Conservation (phyloP, 1,140 invertebrate species). For the Coptotermes formosanus region DNA sequence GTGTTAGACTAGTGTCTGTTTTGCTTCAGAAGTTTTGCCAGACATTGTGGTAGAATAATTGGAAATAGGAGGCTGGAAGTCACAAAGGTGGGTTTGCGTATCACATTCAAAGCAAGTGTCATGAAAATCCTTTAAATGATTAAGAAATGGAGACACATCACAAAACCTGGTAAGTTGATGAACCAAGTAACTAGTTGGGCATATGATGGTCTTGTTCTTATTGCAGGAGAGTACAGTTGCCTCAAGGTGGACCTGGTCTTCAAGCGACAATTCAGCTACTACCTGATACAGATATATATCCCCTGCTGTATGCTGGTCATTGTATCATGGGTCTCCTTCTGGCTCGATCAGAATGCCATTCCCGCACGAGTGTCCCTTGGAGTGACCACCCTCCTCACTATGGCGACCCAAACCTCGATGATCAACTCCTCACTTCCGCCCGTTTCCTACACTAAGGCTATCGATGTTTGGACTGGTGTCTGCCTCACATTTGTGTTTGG, state of each 20-base stretch:
- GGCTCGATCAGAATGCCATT: conserved; percentile 95
- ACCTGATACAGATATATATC: conserved; percentile 96
- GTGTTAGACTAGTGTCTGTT: too few species aligned
- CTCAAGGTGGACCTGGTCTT: conserved; percentile 92
- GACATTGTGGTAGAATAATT: too few species aligned
- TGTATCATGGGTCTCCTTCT: conserved; percentile 96
- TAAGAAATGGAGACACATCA: neutral
- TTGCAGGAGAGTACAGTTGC: conserved; percentile 93
- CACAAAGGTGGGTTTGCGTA: too few species aligned
- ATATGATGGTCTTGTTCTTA: conserved; percentile 39
- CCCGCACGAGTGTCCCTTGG: conserved; percentile 92
- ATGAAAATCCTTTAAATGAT: neutral
- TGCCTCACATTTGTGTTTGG: conserved; percentile 97
- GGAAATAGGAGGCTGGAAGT: too few species aligned
- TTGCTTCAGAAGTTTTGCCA: too few species aligned
- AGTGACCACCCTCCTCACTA: conserved; percentile 92
- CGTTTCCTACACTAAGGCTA: conserved; percentile 95
- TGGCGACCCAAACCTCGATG: conserved; percentile 91
- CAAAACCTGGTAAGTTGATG: neutral
- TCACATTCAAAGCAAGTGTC: too few species aligned
- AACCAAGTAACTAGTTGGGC: neutral
- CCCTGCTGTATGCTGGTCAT: conserved; percentile 96
- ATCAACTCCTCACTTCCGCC: conserved; percentile 96
- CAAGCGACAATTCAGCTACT: conserved; percentile 97
- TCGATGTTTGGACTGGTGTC: conserved; percentile 97